Percentiles rank a stretch among this genome's conserved stretches.
phyloP scores from a whole-genome alignment of 2,888 invertebrate genomes.

The Synergus umbraculus region DNA sequence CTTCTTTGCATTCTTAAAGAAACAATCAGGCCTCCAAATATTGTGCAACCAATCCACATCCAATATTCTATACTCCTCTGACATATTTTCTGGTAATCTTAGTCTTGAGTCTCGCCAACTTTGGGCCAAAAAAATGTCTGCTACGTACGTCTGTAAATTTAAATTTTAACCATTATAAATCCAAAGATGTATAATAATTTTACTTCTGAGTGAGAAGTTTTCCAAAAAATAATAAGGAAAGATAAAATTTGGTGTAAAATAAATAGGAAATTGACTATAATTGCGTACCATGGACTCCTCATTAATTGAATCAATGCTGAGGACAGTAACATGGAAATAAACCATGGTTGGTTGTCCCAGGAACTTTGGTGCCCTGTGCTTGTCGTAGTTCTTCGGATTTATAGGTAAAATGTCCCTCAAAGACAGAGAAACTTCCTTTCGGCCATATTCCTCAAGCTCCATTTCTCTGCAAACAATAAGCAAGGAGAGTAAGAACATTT shows the following conservation, averaged over 20 bases:
- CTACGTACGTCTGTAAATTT: slow-evolving; percentile 91
- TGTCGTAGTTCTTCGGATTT: slow-evolving; percentile 92
- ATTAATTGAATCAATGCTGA: slow-evolving; percentile 95
- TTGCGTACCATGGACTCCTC: slow-evolving; percentile 92
- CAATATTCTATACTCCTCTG: slow-evolving; percentile 92
- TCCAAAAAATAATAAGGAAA: neutral
- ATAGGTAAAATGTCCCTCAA: slow-evolving; percentile 91
- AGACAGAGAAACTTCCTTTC: slow-evolving; percentile 84
- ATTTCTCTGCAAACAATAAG: slow-evolving; percentile 71
- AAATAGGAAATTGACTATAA: neutral
- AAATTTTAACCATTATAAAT: neutral
- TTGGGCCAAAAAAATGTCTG: slow-evolving; percentile 94
- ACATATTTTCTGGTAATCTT: slow-evolving; percentile 95
- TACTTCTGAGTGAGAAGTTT: neutral
- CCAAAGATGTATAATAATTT: neutral
- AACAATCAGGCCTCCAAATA: slow-evolving; percentile 96
- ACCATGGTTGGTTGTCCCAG: slow-evolving; percentile 92
- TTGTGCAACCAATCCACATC: slow-evolving; percentile 94
- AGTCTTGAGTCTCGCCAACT: slow-evolving; percentile 94
- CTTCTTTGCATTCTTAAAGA: slow-evolving; percentile 95
- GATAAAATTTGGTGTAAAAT: no score
- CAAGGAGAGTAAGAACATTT: slow-evolving; percentile 59
- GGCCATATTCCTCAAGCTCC: slow-evolving; percentile 73
- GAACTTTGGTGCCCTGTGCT: slow-evolving; percentile 92
- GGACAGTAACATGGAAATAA: slow-evolving; percentile 93